These are phyloP conservation scores for Strix occidentalis DNA, from an alignment of 2,797 vertebrate genomes.

Conservation along the genomic window DNA sequence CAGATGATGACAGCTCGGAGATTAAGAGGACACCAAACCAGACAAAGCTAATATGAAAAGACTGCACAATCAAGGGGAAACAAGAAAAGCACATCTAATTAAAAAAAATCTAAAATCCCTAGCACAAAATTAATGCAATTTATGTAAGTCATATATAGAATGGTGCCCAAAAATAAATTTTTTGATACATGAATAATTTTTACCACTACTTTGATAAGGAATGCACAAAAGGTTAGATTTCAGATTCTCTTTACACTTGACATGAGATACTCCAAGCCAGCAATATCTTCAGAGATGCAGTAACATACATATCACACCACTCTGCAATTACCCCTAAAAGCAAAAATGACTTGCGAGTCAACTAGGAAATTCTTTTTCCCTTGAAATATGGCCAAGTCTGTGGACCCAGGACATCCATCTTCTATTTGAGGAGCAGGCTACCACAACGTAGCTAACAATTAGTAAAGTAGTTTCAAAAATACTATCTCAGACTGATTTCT, in stretches of 20 bases:
- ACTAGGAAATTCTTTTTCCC: not conserved
- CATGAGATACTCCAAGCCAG: not conserved
- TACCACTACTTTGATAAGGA: not conserved
- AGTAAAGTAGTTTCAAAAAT: not conserved
- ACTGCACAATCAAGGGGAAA: not conserved
- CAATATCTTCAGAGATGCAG: not conserved
- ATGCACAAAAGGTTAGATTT: not conserved
- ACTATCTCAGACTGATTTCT: not conserved
- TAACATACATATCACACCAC: fast-evolving
- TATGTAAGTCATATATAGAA: not conserved
- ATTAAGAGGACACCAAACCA: not conserved
- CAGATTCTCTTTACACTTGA: not conserved
- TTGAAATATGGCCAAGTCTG: not conserved
- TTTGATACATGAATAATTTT: not conserved
- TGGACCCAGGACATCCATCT: not conserved
- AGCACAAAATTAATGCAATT: not conserved
- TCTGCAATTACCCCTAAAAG: not conserved
- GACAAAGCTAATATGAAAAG: not conserved
- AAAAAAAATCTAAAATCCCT: not conserved
- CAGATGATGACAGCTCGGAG: not conserved
- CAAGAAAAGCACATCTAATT: not conserved
- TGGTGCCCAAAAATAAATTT: not conserved
- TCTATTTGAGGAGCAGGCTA: not conserved
- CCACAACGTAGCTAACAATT: not conserved
- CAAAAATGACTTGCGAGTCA: not conserved